Conservation (phyloP, 2,888 invertebrate species). For the Malthinus flaveolus region DNA sequence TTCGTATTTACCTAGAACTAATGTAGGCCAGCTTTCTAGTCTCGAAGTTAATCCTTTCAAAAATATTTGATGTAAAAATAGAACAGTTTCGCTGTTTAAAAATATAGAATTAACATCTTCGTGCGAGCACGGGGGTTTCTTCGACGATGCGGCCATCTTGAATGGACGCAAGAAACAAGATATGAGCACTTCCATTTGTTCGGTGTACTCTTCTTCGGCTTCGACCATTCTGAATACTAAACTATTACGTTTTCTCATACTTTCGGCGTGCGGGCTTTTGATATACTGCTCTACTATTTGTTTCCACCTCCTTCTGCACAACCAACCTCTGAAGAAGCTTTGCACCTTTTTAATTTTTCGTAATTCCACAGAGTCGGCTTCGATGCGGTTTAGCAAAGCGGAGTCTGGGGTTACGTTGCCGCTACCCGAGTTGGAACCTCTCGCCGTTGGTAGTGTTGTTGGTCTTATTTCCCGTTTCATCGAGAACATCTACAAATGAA, state of each 20-base stretch:
- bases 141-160: slow-evolving; percentile 92
- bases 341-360: slow-evolving; percentile 87
- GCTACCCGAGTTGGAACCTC: slow-evolving; percentile 42
- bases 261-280: slow-evolving; percentile 91
- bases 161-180: slow-evolving; percentile 88
- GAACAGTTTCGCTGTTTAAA: slow-evolving; percentile 87
- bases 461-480: slow-evolving; percentile 80
- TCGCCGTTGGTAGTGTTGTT: slow-evolving; percentile 46
- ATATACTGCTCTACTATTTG: slow-evolving; percentile 94
- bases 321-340: slow-evolving; percentile 92
- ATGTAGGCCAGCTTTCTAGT: slow-evolving; percentile 92
- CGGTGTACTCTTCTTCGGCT: slow-evolving; percentile 90
- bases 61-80: slow-evolving; percentile 93
- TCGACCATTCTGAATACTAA: slow-evolving; percentile 91
- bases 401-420: slow-evolving; percentile 39
- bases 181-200: slow-evolving; percentile 82
- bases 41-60: slow-evolving; percentile 88
- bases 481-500: slow-evolving; percentile 68
- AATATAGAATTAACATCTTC: slow-evolving; percentile 95
- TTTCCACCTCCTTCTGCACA: slow-evolving; percentile 90
- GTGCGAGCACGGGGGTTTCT: slow-evolving; percentile 89
- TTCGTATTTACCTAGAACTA: slow-evolving; percentile 75
- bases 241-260: slow-evolving; percentile 90
- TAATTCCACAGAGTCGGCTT: slow-evolving; percentile 72
- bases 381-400: slow-evolving; percentile 33